A percentile compares a stretch with the other conserved stretches of the same genome.
phyloP scores from a whole-genome alignment of 2,113 vertebrate species.

The Trematocara macrostoma region DNA sequence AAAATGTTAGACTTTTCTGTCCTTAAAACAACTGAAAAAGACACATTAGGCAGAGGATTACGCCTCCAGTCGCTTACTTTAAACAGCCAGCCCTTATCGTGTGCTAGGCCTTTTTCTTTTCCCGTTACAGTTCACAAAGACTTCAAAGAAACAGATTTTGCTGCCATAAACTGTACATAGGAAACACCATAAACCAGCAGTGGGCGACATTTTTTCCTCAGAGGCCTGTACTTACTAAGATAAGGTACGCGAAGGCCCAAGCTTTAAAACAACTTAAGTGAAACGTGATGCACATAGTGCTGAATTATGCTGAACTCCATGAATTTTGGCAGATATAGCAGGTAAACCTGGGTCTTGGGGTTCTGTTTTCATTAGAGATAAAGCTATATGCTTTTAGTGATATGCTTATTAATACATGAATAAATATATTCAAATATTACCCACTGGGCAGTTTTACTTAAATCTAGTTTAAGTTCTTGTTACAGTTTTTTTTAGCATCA shows the following conservation, averaged over 20 bases:
- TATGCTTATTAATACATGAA: background rate
- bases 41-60: background rate
- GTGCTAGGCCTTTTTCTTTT: background rate
- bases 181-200: background rate
- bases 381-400: background rate
- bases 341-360: background rate
- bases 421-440: background rate
- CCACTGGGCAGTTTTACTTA: background rate
- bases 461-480: background rate
- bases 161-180: background rate
- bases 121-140: background rate
- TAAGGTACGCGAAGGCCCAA: background rate
- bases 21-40: background rate
- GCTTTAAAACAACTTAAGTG: background rate
- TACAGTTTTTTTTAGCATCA: background rate
- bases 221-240: background rate
- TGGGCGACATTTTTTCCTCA: background rate
- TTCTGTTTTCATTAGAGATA: background rate
- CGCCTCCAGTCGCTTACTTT: background rate
- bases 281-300: background rate
- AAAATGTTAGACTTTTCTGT: background rate
- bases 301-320: background rate
- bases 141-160: background rate
- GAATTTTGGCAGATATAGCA: background rate
- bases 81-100: background rate